These are phyloP conservation scores for Dermatemys mawii DNA, from an alignment of 2,113 vertebrate species.

Conservation along the genomic window DNA sequence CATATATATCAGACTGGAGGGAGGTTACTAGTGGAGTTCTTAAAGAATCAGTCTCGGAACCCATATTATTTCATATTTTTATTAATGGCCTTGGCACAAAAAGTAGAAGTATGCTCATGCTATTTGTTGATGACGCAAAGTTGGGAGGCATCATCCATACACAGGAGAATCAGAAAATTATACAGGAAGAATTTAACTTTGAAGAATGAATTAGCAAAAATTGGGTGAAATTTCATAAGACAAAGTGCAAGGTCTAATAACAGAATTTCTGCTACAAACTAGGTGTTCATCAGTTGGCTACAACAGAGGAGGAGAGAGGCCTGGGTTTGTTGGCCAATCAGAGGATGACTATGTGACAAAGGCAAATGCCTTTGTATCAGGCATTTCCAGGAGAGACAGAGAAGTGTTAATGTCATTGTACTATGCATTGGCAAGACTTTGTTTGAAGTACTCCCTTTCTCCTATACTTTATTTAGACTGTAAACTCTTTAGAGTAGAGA, in stretches of 20 bases:
- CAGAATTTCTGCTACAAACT: too few relatives aligned
- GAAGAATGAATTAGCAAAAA: background rate
- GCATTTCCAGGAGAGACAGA: too few relatives aligned
- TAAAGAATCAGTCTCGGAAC: background rate
- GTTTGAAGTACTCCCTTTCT: background rate
- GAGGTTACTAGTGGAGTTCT: background rate
- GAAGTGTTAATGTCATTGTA: too few relatives aligned
- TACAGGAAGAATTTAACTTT: background rate
- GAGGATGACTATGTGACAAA: background rate
- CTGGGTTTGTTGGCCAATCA: background rate
- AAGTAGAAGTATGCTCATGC: background rate
- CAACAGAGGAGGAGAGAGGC: background rate
- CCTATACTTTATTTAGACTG: constrained; percentile 25
- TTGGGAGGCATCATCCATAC: background rate
- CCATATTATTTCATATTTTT: background rate
- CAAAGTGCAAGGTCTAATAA: background rate
- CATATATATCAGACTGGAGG: background rate
- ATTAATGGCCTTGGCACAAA: background rate
- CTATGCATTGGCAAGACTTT: too few relatives aligned
- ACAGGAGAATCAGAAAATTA: background rate
- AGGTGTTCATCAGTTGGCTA: background rate
- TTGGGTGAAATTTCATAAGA: background rate
- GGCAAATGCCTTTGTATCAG: too few relatives aligned
- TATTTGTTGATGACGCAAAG: background rate
- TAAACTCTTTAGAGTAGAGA: constrained; percentile 23